Evolutionary conservation across 1,140 invertebrate genomes (phyloP).

Genomic region (Lepidotrigona ventralis): DNA sequence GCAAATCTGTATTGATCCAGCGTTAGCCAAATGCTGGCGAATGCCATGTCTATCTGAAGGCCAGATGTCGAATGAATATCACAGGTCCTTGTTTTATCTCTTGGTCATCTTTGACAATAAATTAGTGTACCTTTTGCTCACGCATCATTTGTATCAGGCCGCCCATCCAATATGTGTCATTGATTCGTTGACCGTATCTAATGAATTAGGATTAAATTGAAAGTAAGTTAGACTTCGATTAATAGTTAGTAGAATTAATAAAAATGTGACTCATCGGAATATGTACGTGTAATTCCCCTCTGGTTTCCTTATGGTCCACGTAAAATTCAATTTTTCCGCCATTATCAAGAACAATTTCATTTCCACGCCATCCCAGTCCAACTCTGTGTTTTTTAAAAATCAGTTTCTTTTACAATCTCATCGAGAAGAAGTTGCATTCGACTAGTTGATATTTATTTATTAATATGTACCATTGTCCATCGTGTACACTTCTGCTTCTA

Average conservation of each 20-base stretch:
- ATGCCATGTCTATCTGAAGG: slow-evolving; percentile 69
- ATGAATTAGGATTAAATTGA: background rate
- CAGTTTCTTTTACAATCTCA: background rate
- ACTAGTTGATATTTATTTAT: background rate
- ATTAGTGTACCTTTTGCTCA: slow-evolving; percentile 29
- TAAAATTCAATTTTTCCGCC: slow-evolving; percentile 70
- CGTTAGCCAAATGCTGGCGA: slow-evolving; percentile 68
- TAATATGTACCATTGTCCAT: slow-evolving; percentile 54
- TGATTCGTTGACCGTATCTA: slow-evolving; percentile 66
- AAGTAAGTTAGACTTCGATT: background rate
- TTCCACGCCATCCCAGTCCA: slow-evolving; percentile 69
- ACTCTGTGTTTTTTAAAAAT: slow-evolving; percentile 30
- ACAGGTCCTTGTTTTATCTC: background rate
- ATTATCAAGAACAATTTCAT: slow-evolving; percentile 64
- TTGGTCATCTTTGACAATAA: background rate
- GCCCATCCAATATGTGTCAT: slow-evolving; percentile 64
- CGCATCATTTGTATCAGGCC: slow-evolving; percentile 63
- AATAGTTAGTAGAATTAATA: background rate
- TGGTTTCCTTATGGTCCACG: slow-evolving; percentile 66
- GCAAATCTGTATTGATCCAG: slow-evolving; percentile 53
- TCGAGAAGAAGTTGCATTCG: background rate
- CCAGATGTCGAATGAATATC: background rate
- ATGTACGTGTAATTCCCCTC: slow-evolving; percentile 55
- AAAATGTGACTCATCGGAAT: background rate
- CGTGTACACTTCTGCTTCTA: slow-evolving; percentile 59